Conservation (phyloP, 2,888 invertebrate genomes). For the Nebria brevicollis region DNA sequence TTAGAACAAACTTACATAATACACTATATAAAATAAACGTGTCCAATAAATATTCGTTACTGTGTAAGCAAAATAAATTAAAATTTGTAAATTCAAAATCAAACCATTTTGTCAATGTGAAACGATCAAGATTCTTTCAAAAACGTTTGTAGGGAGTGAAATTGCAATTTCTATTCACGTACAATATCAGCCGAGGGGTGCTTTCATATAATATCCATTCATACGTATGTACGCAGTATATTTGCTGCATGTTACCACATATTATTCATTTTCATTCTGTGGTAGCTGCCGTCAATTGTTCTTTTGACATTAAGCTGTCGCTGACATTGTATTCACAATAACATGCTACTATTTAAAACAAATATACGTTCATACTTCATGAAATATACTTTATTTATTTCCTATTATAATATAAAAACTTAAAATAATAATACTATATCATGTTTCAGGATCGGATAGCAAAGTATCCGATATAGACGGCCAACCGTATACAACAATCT, state of each 20-base stretch:
- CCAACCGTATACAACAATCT: conserved; percentile 78
- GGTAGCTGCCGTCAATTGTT: background rate
- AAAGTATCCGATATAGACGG: conserved; percentile 80
- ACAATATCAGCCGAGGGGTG: background rate
- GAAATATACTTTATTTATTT: background rate
- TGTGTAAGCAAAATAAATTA: no score
- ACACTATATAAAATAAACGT: no score
- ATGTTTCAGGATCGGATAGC: conserved; percentile 74
- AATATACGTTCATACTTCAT: background rate
- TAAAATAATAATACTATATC: background rate
- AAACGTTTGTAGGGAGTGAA: background rate
- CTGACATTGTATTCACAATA: conserved; percentile 11
- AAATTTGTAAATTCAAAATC: background rate
- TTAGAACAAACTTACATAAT: no score
- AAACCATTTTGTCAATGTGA: background rate
- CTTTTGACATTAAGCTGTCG: background rate
- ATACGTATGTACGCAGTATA: background rate
- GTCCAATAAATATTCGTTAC: no score
- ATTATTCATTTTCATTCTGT: background rate
- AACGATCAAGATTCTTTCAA: background rate
- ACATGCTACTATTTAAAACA: background rate
- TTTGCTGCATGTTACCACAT: background rate
- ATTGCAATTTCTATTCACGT: background rate
- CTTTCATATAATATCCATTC: background rate
- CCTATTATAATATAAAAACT: background rate